Base-by-base conservation (phyloP, 92 coral and sea anemone species). In the Palythoa heliodiscus region DNA sequence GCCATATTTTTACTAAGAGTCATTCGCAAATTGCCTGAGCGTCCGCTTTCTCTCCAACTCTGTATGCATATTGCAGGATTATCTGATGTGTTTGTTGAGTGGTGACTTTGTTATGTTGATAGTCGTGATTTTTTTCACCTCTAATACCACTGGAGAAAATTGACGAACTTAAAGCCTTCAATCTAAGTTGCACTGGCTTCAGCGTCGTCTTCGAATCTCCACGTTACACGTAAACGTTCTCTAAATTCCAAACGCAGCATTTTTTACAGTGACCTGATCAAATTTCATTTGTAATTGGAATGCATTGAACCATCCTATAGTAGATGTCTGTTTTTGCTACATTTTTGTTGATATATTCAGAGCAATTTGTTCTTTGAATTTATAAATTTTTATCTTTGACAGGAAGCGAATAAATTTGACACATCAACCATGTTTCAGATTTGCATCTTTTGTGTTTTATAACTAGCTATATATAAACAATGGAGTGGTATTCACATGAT, bases 181-280 rank as follows among this genome's bases (percentile, higher is more conserved):
- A 11, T 52, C 23, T n/a, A n/a, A n/a, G n/a, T 75, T 15, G 10
- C 37, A 53, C 19, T 43, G 9, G 9, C 29, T 52, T 52, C 16
- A 11, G 73, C 48, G 23, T 29, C 43, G 19, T 47, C 14, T 7
- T 47, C 63, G 61, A 80, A 40, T 64, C 84, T 11, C 0, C 22
- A 22, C 9, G 52, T 80, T 80, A 43, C 84, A 80, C 84, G 84
- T 80, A 80, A 15, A 67, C 84, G 70, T 80, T 63, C 40, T 64
- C 11, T 37, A 24, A 64, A 40, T 79, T 63, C 43, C 63, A 63
- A 20, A 17, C n/a, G 67, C 1, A 53, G 23, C 50, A 1, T 11
- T 11, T 64, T 64, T 11, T 58, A 29, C 23, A n/a, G 17, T 11
- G 10, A n/a, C 13, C 40, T 11, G 61, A 80, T 80, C 40, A 47